Evolutionary conservation across 2,113 vertebrate genomes (phyloP), one percentile per base, ranked within the genome.

Genomic region (Alces alces): DNA sequence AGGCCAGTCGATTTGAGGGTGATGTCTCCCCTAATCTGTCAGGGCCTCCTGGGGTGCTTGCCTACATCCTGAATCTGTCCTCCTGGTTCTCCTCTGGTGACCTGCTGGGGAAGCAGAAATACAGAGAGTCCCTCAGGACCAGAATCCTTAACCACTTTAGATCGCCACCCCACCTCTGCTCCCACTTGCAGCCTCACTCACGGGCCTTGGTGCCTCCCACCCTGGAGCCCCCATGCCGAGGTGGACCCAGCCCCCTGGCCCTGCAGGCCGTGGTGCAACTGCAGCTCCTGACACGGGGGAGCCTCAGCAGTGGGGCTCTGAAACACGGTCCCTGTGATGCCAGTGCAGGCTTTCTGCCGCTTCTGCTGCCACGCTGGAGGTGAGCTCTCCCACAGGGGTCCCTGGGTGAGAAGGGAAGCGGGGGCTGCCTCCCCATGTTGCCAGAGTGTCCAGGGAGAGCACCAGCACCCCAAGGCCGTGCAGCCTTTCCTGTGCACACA

Each of bases 161-260:
- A 14, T 19, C 43, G 28, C 60, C 50, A 25, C 64, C 8, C 52
- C 15, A 6, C 19, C 85, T 55, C 36, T 25, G 17, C 64, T 58
- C 21, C 27, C 39, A 55, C 23, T 33, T 15, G 27, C 1, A 47
- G 28, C 55, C 66, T n/a, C 23, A 23, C 21, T 1, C 7, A 54
- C 30, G 33, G 70, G 45, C n/a, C 17, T 39, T 25, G 10, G n/a
- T 0, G 3, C 25, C 45, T 91, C 30, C 25, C 30, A 16, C 84
- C 82, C n/a, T 5, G 21, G 3, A 19, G 30, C 58, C 52, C 47
- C 25, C 5, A 1, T 2, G 39, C 47, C 28, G 0, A 0, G 33
- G n/a, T 14, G 11, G 19, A 23, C 36, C 66, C 10, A 17, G 47
- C 39, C 43, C 25, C 2, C 39, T 30, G n/a, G 64, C n/a, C 25